Evolutionary conservation across 2,888 invertebrate species (phyloP).

Genomic region (Epirrhoe alternata): DNA sequence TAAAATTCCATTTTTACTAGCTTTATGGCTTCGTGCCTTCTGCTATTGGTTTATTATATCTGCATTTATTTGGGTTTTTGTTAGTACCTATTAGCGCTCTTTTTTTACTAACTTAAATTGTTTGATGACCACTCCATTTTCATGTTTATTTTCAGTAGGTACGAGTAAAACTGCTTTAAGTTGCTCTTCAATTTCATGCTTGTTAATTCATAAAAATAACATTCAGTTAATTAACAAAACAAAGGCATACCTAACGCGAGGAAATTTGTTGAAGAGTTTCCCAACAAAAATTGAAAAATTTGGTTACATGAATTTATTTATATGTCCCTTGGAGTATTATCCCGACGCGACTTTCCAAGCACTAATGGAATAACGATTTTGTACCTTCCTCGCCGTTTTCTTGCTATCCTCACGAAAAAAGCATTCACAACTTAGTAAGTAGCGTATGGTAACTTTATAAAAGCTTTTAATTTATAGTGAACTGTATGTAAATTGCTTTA

Average conservation of each 20-base stretch:
- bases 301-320: neutral
- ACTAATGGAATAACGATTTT: constrained; percentile 4
- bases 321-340: neutral
- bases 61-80: neutral
- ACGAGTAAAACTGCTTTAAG: neutral
- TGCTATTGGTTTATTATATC: neutral
- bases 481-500: neutral
- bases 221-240: neutral
- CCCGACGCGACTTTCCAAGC: neutral
- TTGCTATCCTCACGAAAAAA: neutral
- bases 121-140: too few species aligned
- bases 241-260: neutral
- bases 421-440: too few species aligned
- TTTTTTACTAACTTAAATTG: neutral
- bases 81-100: neutral
- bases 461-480: neutral
- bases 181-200: neutral
- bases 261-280: neutral
- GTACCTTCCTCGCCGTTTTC: neutral
- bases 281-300: neutral
- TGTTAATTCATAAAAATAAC: neutral
- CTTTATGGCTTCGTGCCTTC: constrained; percentile 2
- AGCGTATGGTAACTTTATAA: too few species aligned
- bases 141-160: neutral
- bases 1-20: constrained; percentile 15